Percentiles rank a stretch among this genome's conserved stretches.
Conservation (phyloP, 2,888 invertebrate species). For the Megastigmus dorsalis region DNA sequence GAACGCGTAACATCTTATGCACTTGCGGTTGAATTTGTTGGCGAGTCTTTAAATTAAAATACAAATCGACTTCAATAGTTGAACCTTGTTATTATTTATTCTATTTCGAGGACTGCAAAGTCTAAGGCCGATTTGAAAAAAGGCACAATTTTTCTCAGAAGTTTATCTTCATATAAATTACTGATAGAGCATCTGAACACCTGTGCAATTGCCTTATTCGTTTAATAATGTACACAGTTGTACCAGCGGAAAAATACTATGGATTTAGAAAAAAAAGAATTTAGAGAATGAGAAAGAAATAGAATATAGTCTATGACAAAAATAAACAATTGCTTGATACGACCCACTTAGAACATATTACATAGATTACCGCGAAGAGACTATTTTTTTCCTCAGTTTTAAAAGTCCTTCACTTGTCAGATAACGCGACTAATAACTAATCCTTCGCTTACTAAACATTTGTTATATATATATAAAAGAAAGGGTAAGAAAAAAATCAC, state of each 20-base stretch:
- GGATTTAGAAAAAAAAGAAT: conserved; percentile 8
- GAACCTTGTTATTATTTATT: conserved; percentile 7
- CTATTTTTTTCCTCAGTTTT: conserved; percentile 25
- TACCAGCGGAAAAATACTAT: conserved; percentile 20
- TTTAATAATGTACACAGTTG: conserved; percentile 13
- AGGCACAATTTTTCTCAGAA: not conserved
- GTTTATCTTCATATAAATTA: conserved; percentile 13
- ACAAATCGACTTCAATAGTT: no score
- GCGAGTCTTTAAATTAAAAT: not conserved
- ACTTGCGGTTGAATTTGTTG: not conserved
- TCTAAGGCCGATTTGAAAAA: not conserved
- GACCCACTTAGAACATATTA: conserved; percentile 21
- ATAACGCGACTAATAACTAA: conserved; percentile 22
- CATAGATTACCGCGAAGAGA: conserved; percentile 8
- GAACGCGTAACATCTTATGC: not conserved
- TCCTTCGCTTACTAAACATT: not conserved
- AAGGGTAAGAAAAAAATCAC: no score
- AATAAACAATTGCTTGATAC: conserved; percentile 25
- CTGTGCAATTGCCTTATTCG: not conserved
- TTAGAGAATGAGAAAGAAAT: no score
- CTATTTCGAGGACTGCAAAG: not conserved
- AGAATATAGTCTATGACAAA: not conserved
- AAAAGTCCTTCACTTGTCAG: conserved; percentile 21
- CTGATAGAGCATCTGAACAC: conserved; percentile 26
- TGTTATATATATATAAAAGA: no score